Evolutionary conservation across 2,797 vertebrate genomes (phyloP).

Genomic region (Poeciliopsis turneri): DNA sequence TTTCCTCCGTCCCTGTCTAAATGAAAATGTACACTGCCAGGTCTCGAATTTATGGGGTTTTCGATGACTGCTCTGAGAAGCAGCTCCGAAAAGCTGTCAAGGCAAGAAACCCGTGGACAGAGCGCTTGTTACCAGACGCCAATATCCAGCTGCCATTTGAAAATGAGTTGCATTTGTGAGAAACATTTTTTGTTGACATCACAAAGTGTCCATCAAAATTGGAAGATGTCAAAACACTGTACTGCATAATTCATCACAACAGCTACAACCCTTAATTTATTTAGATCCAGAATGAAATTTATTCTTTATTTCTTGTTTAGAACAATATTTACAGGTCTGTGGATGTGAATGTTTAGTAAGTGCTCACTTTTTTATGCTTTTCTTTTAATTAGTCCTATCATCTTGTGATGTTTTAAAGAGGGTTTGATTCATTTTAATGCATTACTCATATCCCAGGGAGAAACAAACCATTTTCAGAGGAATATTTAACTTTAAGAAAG

Average conservation of each 20-base stretch:
- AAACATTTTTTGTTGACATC: conserved; percentile 35
- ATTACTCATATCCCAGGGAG: background rate
- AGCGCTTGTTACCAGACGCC: conserved; percentile 30
- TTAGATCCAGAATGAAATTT: background rate
- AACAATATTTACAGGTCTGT: background rate
- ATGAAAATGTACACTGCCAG: conserved; percentile 54
- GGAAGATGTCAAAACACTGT: conserved; percentile 4
- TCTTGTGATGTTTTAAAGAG: background rate
- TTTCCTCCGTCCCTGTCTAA: conserved; percentile 58
- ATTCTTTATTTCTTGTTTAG: background rate
- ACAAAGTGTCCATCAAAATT: conserved; percentile 27
- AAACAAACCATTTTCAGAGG: background rate
- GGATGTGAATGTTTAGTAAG: background rate
- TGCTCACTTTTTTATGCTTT: background rate
- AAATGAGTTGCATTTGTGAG: conserved; percentile 14
- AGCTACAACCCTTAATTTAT: background rate
- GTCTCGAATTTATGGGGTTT: conserved; percentile 48
- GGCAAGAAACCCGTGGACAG: conserved; percentile 46
- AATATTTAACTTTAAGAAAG: background rate
- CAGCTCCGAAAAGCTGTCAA: conserved; percentile 44
- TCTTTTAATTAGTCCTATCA: background rate
- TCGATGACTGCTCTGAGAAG: conserved; percentile 37
- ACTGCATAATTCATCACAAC: background rate
- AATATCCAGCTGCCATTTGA: conserved; percentile 18
- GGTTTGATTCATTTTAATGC: background rate